Conservation (phyloP, 2,888 invertebrate species). For the Drosophila yooni region DNA sequence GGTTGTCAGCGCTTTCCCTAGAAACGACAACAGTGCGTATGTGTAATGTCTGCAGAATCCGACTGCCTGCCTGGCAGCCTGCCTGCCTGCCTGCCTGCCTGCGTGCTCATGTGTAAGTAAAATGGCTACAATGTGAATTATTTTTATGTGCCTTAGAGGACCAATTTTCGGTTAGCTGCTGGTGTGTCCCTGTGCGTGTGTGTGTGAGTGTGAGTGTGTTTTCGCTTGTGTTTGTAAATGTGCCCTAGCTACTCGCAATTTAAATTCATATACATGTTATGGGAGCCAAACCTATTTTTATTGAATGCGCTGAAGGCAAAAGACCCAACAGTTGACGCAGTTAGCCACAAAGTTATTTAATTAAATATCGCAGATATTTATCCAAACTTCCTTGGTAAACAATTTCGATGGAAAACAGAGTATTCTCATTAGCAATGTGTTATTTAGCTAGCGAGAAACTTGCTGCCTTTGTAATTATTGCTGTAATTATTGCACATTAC, state of each 20-base stretch:
- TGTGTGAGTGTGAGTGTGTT: background rate
- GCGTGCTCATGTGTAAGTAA: conserved; percentile 66
- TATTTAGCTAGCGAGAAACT: background rate
- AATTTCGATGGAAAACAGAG: background rate
- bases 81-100: background rate
- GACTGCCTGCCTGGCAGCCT: conserved; percentile 4
- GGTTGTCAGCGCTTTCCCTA: conserved; percentile 69
- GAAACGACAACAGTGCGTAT: conserved; percentile 68
- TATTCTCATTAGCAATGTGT: background rate
- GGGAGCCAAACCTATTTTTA: conserved; percentile 44
- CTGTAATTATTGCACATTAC: background rate
- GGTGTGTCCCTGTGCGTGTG: background rate
- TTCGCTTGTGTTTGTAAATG: conserved; percentile 3
- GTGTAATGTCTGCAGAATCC: conserved; percentile 59
- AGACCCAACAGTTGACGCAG: background rate
- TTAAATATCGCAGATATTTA: conserved; percentile 15
- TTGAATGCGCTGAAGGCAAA: conserved; percentile 12
- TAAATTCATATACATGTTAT: conserved; percentile 52
- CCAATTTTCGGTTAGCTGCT: conserved; percentile 62
- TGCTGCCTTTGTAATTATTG: background rate
- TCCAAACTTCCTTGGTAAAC: background rate
- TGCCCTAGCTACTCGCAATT: conserved; percentile 41
- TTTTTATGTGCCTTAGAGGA: conserved; percentile 75
- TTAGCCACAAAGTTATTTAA: conserved; percentile 24
- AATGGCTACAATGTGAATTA: conserved; percentile 76